phyloP scores from a whole-genome alignment of 2,113 vertebrate genomes.

The Microcebus lehilahytsara region DNA sequence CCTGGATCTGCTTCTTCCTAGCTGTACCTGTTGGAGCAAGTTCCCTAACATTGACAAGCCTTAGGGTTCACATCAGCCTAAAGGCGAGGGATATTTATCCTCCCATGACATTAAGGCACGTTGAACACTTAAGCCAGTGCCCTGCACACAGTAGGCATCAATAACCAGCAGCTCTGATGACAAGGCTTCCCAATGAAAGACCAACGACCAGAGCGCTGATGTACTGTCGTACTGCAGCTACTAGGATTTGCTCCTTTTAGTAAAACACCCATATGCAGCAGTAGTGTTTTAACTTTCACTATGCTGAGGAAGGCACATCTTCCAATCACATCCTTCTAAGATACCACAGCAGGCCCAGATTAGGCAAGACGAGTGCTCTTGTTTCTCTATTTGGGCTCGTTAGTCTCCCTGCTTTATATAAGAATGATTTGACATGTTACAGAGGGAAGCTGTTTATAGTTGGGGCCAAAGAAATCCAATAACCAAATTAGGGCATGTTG shows the following conservation, averaged over 20 bases:
- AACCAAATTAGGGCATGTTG: conserved; percentile 13
- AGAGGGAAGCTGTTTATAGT: not conserved
- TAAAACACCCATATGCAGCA: not conserved
- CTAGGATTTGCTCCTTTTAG: not conserved
- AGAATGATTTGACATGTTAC: not conserved
- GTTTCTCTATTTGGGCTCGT: not conserved
- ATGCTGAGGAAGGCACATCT: not conserved
- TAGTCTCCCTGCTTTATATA: not conserved
- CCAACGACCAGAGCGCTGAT: not conserved
- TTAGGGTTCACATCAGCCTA: not conserved
- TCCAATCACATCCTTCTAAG: not conserved
- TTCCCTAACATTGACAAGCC: not conserved
- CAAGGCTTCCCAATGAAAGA: not conserved
- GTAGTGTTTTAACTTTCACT: not conserved
- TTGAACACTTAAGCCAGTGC: not conserved
- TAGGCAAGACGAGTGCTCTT: not conserved
- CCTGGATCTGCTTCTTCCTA: not conserved
- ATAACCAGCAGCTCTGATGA: not conserved
- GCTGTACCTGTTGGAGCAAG: not conserved
- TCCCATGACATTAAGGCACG: not conserved
- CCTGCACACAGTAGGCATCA: no score
- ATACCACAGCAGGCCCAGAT: not conserved
- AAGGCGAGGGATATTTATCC: not conserved
- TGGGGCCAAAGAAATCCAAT: not conserved
- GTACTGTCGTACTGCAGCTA: not conserved